A percentile compares a stretch with the other conserved stretches of the same genome.
These are phyloP conservation scores for Staurois parvus DNA, from an alignment of 2,797 vertebrate genomes.

Conservation along the genomic window DNA sequence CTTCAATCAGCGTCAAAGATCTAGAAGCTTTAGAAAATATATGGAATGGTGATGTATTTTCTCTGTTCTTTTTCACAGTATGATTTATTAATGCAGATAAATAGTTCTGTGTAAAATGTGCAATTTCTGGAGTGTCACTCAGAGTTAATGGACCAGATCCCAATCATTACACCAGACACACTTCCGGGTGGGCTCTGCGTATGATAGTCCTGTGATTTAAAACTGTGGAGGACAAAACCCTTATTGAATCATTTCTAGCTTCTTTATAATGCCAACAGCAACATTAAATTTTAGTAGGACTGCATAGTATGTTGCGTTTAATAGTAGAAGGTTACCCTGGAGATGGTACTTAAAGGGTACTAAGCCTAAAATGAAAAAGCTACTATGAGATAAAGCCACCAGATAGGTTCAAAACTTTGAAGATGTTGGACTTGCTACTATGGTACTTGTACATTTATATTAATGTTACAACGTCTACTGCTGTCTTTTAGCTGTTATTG, in stretches of 20 bases:
- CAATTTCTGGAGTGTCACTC: not conserved
- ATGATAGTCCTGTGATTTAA: conserved; percentile 1
- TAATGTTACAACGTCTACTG: not conserved
- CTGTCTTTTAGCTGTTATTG: not conserved
- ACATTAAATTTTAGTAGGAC: not conserved
- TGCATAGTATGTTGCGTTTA: not conserved
- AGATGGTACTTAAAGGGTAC: not conserved
- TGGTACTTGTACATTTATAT: not conserved
- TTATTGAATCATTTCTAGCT: not conserved
- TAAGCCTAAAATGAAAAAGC: not conserved
- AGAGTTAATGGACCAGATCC: conserved; percentile 2
- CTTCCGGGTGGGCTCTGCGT: not conserved
- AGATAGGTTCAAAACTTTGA: too few species aligned
- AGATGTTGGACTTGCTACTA: too few species aligned
- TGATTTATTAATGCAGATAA: not conserved
- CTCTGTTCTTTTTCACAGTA: not conserved
- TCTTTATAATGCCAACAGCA: not conserved
- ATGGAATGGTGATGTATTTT: not conserved
- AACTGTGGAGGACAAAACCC: not conserved
- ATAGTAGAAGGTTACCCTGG: not conserved
- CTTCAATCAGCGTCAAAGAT: too few species aligned
- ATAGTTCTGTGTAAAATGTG: not conserved
- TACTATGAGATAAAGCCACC: not conserved
- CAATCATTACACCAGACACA: conserved; percentile 1
- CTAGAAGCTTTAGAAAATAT: not conserved